Conservation (phyloP, 2,797 vertebrate species). For the Carduelis carduelis region DNA sequence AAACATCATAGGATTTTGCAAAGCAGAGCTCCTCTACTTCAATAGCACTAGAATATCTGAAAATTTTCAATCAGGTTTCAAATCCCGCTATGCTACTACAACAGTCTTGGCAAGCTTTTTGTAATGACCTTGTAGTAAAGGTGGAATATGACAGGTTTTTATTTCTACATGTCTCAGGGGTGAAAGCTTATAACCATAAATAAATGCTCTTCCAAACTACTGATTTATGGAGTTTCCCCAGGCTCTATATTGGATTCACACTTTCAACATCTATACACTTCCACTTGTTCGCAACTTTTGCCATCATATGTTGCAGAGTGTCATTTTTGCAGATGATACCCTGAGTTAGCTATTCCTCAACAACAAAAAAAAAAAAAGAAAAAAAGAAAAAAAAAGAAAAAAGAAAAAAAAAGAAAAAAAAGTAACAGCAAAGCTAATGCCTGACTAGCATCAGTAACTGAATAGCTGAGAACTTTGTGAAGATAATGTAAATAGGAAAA, state of each 20-base stretch:
- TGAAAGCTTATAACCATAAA: constrained; percentile 36
- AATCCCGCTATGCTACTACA: not conserved
- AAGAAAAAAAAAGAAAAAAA: not conserved
- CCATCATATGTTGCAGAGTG: not conserved
- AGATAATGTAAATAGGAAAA: not conserved
- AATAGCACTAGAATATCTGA: not conserved
- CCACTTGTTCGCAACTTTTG: not conserved
- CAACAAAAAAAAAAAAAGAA: not conserved
- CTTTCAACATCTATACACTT: not conserved
- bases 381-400: too few species aligned
- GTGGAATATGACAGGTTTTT: constrained; percentile 29
- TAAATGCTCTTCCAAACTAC: constrained; percentile 22
- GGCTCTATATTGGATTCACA: not conserved
- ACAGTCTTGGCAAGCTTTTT: not conserved
- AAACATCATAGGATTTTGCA: not conserved
- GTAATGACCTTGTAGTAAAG: constrained; percentile 40
- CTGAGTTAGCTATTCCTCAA: not conserved
- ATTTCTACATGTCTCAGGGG: not conserved
- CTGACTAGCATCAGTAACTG: not conserved
- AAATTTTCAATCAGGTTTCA: not conserved
- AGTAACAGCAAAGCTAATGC: not conserved
- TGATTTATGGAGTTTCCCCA: constrained; percentile 8
- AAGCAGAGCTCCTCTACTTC: not conserved
- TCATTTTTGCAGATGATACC: not conserved
- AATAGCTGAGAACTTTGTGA: not conserved